Conservation (phyloP, 2,888 invertebrate species). For the Caenorhabditis wallacei region DNA sequence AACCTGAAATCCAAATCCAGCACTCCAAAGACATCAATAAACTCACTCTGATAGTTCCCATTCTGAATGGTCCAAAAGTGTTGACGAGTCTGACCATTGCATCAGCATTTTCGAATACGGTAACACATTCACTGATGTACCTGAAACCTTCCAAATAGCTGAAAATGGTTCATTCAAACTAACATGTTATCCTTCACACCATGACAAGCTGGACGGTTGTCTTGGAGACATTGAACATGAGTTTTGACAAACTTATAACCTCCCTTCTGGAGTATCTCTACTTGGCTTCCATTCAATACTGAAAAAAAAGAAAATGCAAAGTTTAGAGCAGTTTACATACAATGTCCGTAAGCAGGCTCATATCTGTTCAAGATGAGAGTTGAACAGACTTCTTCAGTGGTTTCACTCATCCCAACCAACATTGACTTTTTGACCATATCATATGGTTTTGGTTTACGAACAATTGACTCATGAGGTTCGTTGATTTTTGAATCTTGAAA, state of each 20-base stretch:
- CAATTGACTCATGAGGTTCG: not conserved
- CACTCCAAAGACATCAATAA: not conserved
- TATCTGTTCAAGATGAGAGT: not conserved
- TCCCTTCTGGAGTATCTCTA: constrained; percentile 9
- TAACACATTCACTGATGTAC: constrained; percentile 51
- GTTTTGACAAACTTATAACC: constrained; percentile 30
- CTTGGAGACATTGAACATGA: constrained; percentile 7
- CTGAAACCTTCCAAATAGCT: not conserved
- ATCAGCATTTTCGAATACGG: constrained; percentile 29
- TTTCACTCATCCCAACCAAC: constrained; percentile 46
- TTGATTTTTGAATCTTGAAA: not conserved
- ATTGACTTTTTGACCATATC: constrained; percentile 30
- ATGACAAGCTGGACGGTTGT: constrained; percentile 31
- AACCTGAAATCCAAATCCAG: constrained; percentile 3
- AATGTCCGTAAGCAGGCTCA: constrained; percentile 16
- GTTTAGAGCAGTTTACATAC: not conserved
- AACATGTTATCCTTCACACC: constrained; percentile 45
- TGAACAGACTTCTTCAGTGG: constrained; percentile 41
- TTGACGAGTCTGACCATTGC: constrained; percentile 26
- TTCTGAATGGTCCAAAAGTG: not conserved
- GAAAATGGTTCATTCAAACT: not conserved
- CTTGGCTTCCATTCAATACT: constrained; percentile 35
- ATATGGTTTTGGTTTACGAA: not conserved
- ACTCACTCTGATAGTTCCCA: constrained; percentile 28
- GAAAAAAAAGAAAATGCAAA: not conserved